Base-by-base conservation (phyloP, 2,113 vertebrate genomes). In the Apaloderma vittatum region DNA sequence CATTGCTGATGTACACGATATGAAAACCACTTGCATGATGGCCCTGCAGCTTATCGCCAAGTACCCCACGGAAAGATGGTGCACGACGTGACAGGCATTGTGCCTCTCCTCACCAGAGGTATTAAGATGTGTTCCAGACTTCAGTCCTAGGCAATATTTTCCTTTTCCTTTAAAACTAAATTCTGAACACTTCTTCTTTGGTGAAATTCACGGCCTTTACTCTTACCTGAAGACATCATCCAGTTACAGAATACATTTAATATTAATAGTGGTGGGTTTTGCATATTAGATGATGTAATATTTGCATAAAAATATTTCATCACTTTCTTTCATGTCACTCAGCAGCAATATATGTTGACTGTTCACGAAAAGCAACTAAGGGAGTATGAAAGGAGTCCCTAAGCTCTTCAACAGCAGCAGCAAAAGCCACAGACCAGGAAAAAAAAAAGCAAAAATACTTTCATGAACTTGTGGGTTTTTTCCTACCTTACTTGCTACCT, bases 261-360 rank as follows among this genome's bases (percentile, higher is more conserved):
- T 34, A 65, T 55, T 81, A 84, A 77, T 26, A 52, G 62, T 24
- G n/a, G n/a, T 62, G 48, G 24, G 5, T 4, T 94, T 93, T 84
- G n/a, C 26, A 70, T 43, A 72, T 61, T 78, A 93, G 63, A 40
- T 48, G 24, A 72, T 8, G 70, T 37, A 88, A 46, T 67, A 81
- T 46, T 81, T 83, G 75, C 81, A 73, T 52, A 36, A 59, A 46
- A 74, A 84, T 84, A 80, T 87, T 73, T 73, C 52, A 92, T 81
- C 52, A 54, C 57, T 11, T 20, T 36, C 34, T 79, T 68, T 45
- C 81, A 78, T 40, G 83, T 82, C 87, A 83, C 45, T 95, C 90
- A 75, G 58, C 55, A 89, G 86, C 78, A 96, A 72, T 65, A 86
- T 67, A 75, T 68, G 55, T 54, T 92, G 94, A 88, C 40, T 67